Evolutionary conservation across 2,797 vertebrate genomes (phyloP).

Genomic region (Scyliorhinus canicula): DNA sequence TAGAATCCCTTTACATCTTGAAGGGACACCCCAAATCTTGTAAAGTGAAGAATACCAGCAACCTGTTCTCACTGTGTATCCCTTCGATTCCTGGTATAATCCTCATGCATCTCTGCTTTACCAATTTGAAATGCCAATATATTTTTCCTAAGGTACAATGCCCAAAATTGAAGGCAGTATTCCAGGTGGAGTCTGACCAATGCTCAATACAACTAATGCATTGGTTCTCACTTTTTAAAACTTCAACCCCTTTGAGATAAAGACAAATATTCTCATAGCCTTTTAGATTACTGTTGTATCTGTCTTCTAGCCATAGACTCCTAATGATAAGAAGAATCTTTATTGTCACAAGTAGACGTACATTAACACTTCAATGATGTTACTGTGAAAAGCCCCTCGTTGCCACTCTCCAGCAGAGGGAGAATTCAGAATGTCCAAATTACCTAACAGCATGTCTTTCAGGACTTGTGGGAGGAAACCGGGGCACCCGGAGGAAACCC

Average conservation of each 20-base stretch:
- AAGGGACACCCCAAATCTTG: not conserved
- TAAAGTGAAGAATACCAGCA: not conserved
- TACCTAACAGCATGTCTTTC: too few relatives aligned
- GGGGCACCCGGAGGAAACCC: too few relatives aligned
- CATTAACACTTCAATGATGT: too few relatives aligned
- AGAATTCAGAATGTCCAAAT: too few relatives aligned
- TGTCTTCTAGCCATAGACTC: not conserved
- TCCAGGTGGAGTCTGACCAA: not conserved
- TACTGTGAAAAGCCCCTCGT: too few relatives aligned
- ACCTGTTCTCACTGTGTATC: not conserved
- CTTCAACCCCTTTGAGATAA: not conserved
- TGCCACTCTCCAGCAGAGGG: too few relatives aligned
- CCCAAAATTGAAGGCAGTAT: not conserved
- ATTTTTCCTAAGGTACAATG: not conserved
- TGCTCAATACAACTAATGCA: not conserved
- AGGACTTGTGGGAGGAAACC: too few relatives aligned
- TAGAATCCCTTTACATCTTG: not conserved
- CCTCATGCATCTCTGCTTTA: not conserved
- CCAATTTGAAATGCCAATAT: not conserved
- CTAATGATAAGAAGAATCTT: too few relatives aligned
- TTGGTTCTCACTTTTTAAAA: not conserved
- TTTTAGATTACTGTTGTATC: not conserved
- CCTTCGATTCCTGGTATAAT: not conserved
- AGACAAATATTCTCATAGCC: not conserved
- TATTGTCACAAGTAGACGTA: too few relatives aligned